Evolutionary conservation across 2,797 vertebrate genomes (phyloP).

Genomic region (Smutsia gigantea): DNA sequence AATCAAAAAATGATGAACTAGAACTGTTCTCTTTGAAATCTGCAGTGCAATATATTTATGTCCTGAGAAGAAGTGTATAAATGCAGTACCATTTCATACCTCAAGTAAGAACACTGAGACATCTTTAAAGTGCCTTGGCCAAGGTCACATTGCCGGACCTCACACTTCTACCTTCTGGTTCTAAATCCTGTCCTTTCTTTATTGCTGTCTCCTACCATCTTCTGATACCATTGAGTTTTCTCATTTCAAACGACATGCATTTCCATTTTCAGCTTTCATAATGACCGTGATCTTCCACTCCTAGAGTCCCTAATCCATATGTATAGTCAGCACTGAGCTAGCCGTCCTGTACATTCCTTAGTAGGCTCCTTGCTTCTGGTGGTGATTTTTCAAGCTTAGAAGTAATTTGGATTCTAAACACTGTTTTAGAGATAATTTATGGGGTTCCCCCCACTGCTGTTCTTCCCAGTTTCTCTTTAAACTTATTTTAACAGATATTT

Average conservation of each 20-base stretch:
- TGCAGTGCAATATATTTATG: background rate
- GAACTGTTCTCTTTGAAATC: constrained; percentile 43
- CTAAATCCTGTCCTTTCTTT: background rate
- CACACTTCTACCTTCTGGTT: background rate
- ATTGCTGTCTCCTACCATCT: background rate
- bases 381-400: constrained; percentile 1
- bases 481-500: constrained; percentile 42
- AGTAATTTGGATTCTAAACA: constrained; percentile 51
- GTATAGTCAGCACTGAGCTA: background rate
- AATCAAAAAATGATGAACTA: background rate
- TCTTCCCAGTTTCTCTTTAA: constrained; percentile 36
- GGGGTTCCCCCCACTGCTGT: background rate
- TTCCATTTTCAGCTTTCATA: background rate
- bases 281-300: background rate
- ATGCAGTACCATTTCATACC: background rate
- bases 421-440: constrained; percentile 9
- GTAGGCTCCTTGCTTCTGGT: background rate
- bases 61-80: background rate
- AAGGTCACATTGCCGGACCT: background rate
- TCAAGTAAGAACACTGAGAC: background rate
- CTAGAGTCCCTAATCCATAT: background rate
- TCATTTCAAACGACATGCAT: background rate
- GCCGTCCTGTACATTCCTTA: background rate
- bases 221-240: background rate
- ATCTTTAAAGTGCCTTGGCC: background rate